Conservation (phyloP, 2,888 invertebrate genomes). For the Conchocele bisecta region DNA sequence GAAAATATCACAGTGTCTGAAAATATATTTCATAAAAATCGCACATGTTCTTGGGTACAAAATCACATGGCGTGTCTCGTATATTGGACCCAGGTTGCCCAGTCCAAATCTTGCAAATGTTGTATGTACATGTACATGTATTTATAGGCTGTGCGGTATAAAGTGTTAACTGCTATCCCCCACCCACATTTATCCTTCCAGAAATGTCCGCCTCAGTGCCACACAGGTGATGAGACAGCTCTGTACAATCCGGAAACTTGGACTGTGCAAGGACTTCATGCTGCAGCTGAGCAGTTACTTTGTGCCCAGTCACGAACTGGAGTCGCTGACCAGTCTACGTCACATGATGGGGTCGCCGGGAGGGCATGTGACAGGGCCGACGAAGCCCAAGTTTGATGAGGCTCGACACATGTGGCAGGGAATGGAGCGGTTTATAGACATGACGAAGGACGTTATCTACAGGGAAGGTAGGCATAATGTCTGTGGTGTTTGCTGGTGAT, state of each 20-base stretch:
- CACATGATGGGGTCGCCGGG: slow-evolving; percentile 23
- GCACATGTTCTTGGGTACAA: no score
- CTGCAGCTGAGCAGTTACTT: slow-evolving; percentile 58
- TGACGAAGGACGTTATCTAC: slow-evolving; percentile 55
- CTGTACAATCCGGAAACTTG: slow-evolving; percentile 55
- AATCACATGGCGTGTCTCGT: no score
- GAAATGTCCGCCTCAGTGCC: slow-evolving; percentile 63
- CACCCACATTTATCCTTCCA: slow-evolving; percentile 25
- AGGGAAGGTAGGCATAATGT: slow-evolving; percentile 62
- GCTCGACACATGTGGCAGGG: slow-evolving; percentile 64
- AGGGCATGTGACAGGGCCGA: slow-evolving; percentile 1
- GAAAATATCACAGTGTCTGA: no score
- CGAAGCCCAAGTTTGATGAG: slow-evolving; percentile 50
- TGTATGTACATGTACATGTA: no score
- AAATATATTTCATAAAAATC: no score
- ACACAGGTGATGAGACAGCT: slow-evolving; percentile 51
- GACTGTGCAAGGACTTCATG: slow-evolving; percentile 66
- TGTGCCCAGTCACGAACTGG: slow-evolving; percentile 49
- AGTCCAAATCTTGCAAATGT: not conserved
- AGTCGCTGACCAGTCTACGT: slow-evolving; percentile 43
- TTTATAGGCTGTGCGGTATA: no score
- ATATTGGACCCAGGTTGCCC: not conserved
- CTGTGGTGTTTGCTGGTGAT: no score
- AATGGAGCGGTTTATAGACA: slow-evolving; percentile 63
- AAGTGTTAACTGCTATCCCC: not conserved